phyloP scores from a whole-genome alignment of 1,140 invertebrate genomes.

The Dendroctonus ponderosae region DNA sequence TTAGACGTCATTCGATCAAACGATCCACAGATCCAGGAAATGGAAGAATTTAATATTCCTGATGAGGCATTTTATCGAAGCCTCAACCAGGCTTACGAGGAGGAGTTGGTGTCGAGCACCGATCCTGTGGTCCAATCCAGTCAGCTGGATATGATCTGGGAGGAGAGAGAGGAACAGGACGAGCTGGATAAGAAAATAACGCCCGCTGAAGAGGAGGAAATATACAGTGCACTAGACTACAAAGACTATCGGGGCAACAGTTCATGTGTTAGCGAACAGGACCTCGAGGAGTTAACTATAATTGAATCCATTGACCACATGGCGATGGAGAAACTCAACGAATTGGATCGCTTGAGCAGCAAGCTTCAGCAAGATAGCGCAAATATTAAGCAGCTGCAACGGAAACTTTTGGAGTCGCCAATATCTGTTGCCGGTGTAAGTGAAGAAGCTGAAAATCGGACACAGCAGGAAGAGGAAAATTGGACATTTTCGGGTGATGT shows the following conservation, averaged over 20 bases:
- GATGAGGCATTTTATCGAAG: constrained; percentile 87
- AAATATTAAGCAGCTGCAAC: constrained; percentile 72
- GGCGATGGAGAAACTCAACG: constrained; percentile 72
- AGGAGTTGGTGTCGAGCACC: constrained; percentile 69
- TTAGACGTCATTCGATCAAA: constrained; percentile 52
- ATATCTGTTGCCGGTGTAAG: constrained; percentile 53
- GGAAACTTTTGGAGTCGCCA: constrained; percentile 62
- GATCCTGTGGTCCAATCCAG: constrained; percentile 61
- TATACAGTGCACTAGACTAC: constrained; percentile 75
- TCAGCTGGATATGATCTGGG: constrained; percentile 81
- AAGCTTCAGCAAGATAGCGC: constrained; percentile 77
- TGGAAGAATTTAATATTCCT: constrained; percentile 60
- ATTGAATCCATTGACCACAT: constrained; percentile 74
- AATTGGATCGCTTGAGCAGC: constrained; percentile 70
- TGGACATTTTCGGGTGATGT: constrained; percentile 70
- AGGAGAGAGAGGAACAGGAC: constrained; percentile 60
- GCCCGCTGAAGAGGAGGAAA: constrained; percentile 61
- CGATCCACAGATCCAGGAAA: constrained; percentile 53
- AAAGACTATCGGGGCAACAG: constrained; percentile 74
- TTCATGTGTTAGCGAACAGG: constrained; percentile 73
- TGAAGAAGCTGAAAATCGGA: constrained; percentile 63
- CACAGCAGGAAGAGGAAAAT: constrained; percentile 68
- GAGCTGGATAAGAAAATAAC: constrained; percentile 45
- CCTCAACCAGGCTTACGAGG: constrained; percentile 81
- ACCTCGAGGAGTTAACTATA: constrained; percentile 70